Evolutionary conservation across 2,888 invertebrate species (phyloP).

Genomic region (Amiota communis): DNA sequence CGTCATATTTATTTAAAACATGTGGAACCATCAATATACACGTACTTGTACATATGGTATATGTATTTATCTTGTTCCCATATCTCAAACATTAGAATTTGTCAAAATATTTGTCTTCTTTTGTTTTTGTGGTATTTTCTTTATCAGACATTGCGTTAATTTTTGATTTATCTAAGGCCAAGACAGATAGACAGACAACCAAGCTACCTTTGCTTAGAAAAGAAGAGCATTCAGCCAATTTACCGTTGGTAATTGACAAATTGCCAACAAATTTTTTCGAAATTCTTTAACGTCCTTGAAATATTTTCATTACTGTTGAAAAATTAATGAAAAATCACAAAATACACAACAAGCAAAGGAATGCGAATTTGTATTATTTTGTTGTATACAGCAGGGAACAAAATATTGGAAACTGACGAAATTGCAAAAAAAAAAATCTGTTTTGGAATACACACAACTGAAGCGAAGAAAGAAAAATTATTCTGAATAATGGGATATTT

Average conservation of each 20-base stretch:
- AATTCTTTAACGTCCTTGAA: constrained; percentile 49
- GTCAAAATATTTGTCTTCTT: background rate
- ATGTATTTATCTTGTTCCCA: background rate
- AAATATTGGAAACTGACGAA: constrained; percentile 41
- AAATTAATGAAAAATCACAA: no score
- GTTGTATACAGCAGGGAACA: no score
- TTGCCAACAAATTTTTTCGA: constrained; percentile 50
- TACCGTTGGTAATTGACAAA: constrained; percentile 45
- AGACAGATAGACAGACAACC: background rate
- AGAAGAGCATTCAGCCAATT: constrained; percentile 1
- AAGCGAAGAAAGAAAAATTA: background rate
- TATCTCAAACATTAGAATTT: constrained; percentile 6
- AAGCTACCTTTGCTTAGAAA: background rate
- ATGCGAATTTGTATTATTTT: background rate
- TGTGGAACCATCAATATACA: background rate
- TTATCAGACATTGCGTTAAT: no score
- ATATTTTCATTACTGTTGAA: constrained; percentile 46
- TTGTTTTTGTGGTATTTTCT: no score
- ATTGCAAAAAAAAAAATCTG: constrained; percentile 40
- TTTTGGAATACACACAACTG: constrained; percentile 30
- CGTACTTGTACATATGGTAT: background rate
- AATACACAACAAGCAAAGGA: constrained; percentile 45
- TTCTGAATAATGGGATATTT: constrained; percentile 7
- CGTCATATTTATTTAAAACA: constrained; percentile 22
- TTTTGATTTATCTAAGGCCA: no score